phyloP scores from a whole-genome alignment of 2,113 vertebrate species.

The Morone chrysops region DNA sequence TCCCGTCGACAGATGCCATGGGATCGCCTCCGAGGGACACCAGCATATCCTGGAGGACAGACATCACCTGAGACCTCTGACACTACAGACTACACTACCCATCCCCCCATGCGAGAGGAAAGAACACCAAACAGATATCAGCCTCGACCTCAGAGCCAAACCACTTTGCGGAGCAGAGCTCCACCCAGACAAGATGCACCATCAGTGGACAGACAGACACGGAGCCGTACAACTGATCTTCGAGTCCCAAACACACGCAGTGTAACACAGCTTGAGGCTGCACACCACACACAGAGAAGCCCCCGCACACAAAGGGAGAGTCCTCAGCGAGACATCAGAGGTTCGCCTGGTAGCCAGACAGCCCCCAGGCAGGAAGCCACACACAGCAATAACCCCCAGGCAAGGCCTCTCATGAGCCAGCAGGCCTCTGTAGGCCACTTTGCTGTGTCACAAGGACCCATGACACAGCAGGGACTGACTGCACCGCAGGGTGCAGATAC shows the following conservation, averaged over 20 bases:
- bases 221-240: conserved; percentile 37
- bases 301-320: conserved; percentile 50
- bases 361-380: conserved; percentile 65
- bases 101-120: conserved; percentile 23
- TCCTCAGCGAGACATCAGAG: conserved; percentile 57
- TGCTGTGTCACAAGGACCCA: conserved; percentile 41
- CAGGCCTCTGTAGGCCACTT: conserved; percentile 44
- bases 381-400: conserved; percentile 59
- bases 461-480: conserved; percentile 32
- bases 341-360: conserved; percentile 38
- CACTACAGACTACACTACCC: conserved; percentile 50
- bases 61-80: conserved; percentile 29
- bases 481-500: conserved; percentile 49
- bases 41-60: conserved; percentile 74
- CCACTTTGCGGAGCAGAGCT: conserved; percentile 10
- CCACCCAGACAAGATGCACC: conserved; percentile 37
- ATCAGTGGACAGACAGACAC: conserved; percentile 17
- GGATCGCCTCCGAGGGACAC: conserved; percentile 81
- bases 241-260: conserved; percentile 26
- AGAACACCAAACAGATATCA: conserved; percentile 24
- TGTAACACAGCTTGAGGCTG: conserved; percentile 38
- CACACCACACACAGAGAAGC: conserved; percentile 47
- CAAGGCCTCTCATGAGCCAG: conserved; percentile 57
- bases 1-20: conserved; percentile 70
- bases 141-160: conserved; percentile 14